phyloP scores from a whole-genome alignment of 2,888 invertebrate genomes.

The Ypsolopha sequella region DNA sequence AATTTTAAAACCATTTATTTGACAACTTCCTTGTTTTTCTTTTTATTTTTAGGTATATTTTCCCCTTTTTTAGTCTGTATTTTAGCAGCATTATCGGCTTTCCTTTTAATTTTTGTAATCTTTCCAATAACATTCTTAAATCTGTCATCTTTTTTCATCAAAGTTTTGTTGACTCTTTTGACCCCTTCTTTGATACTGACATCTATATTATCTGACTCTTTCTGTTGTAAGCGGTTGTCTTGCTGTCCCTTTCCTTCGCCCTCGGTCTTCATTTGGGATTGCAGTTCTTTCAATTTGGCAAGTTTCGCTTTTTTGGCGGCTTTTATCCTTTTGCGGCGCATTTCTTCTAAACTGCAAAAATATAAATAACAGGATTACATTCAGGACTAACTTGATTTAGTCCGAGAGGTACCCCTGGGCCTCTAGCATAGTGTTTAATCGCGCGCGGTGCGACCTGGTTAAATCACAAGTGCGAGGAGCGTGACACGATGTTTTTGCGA shows the following conservation, averaged over 20 bases:
- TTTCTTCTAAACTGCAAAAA: constrained; percentile 46
- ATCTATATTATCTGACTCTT: constrained; percentile 33
- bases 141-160: constrained; percentile 61
- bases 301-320: constrained; percentile 54
- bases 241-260: constrained; percentile 13
- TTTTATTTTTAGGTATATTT: constrained; percentile 20
- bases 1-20: constrained; percentile 13
- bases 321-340: constrained; percentile 52
- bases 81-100: constrained; percentile 38
- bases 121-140: constrained; percentile 62
- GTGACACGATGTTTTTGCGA: too few relatives aligned
- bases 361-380: neutral
- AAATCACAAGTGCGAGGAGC: too few relatives aligned
- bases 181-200: constrained; percentile 38
- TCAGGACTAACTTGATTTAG: too few relatives aligned
- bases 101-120: constrained; percentile 51
- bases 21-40: constrained; percentile 21
- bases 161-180: constrained; percentile 47
- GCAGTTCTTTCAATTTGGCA: constrained; percentile 45
- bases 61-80: constrained; percentile 11
- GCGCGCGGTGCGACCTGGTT: too few relatives aligned
- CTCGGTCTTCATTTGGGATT: constrained; percentile 32
- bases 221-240: constrained; percentile 21
- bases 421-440: too few relatives aligned
- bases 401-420: too few relatives aligned